A percentile compares a stretch with the other conserved stretches of the same genome.
Conservation (phyloP, 2,113 vertebrate species). For the Tautogolabrus adspersus region DNA sequence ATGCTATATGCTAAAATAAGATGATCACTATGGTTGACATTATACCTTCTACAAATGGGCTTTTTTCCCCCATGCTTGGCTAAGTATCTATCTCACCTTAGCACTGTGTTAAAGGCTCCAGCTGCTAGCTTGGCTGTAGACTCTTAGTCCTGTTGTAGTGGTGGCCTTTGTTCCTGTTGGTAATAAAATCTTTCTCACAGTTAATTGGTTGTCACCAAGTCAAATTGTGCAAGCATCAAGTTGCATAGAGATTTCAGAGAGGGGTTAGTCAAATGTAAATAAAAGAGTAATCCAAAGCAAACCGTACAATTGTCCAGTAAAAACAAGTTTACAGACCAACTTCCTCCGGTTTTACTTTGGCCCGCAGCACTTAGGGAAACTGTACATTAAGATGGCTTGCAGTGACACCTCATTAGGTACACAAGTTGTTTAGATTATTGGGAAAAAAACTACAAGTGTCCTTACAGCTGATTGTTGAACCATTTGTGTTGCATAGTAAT, state of each 20-base stretch:
- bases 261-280: neutral
- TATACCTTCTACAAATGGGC: neutral
- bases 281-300: neutral
- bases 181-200: slow-evolving; percentile 13
- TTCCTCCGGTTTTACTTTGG: neutral
- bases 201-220: neutral
- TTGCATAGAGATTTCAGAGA: neutral
- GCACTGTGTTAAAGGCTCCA: neutral
- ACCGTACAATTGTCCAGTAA: neutral
- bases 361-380: neutral
- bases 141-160: neutral
- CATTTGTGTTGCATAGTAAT: neutral
- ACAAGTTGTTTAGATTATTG: neutral
- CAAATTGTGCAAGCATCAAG: neutral
- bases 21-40: neutral
- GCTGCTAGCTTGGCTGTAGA: neutral
- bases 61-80: neutral
- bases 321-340: neutral
- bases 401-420: neutral
- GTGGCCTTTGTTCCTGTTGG: neutral
- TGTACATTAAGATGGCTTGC: neutral
- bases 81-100: neutral
- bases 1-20: neutral
- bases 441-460: neutral
- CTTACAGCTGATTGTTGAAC: neutral